Percentiles rank a stretch among this genome's conserved stretches.
Evolutionary conservation across 2,888 invertebrate genomes (phyloP).

Genomic region (Campoplex capitator): DNA sequence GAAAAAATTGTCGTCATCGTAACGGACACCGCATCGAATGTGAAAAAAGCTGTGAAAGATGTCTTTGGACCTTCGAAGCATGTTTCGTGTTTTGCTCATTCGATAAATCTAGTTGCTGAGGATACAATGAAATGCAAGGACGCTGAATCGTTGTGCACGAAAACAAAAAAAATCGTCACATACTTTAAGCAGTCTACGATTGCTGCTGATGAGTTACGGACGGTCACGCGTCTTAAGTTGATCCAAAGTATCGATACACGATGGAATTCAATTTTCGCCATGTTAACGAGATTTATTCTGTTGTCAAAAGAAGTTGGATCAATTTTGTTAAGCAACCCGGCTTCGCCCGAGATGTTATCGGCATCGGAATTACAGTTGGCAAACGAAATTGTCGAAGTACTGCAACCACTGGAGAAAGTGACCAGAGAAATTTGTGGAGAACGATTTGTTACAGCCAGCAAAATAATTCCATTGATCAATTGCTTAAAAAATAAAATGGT

Average conservation of each 20-base stretch:
- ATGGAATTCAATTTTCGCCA: slow-evolving; percentile 70
- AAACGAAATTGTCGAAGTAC: slow-evolving; percentile 51
- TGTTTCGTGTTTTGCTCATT: slow-evolving; percentile 56
- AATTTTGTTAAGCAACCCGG: slow-evolving; percentile 60
- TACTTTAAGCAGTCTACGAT: slow-evolving; percentile 62
- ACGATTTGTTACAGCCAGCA: slow-evolving; percentile 52
- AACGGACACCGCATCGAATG: slow-evolving; percentile 65
- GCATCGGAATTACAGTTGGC: slow-evolving; percentile 45
- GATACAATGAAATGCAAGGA: background rate
- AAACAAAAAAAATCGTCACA: slow-evolving; percentile 61
- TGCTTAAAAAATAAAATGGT: slow-evolving; percentile 38
- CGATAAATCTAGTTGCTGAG: slow-evolving; percentile 34
- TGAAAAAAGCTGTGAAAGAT: slow-evolving; percentile 54
- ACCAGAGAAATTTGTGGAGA: slow-evolving; percentile 55
- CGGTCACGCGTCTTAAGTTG: no score
- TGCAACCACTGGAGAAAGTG: slow-evolving; percentile 58
- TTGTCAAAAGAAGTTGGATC: slow-evolving; percentile 49
- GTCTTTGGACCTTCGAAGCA: slow-evolving; percentile 49
- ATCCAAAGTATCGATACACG: slow-evolving; percentile 66
- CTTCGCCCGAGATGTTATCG: slow-evolving; percentile 64
- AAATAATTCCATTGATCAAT: slow-evolving; percentile 51
- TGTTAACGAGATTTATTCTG: slow-evolving; percentile 65
- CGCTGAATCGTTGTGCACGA: slow-evolving; percentile 5
- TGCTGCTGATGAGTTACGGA: slow-evolving; percentile 62
- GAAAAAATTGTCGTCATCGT: slow-evolving; percentile 60